Evolutionary conservation across 2,888 invertebrate species (phyloP).

Genomic region (Drosophila conformis): DNA sequence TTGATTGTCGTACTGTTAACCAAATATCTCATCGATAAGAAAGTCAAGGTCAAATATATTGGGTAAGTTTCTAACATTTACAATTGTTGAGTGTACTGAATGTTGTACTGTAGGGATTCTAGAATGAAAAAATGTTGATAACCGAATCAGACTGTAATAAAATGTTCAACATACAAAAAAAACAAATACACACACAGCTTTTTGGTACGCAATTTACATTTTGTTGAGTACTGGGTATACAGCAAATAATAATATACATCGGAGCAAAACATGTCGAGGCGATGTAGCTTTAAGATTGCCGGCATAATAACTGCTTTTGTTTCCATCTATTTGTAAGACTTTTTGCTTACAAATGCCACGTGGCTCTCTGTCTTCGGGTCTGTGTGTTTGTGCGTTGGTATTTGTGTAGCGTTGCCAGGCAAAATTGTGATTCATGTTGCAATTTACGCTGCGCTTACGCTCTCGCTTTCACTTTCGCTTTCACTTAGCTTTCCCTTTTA

Average conservation of each 20-base stretch:
- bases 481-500: constrained; percentile 10
- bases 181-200: background rate
- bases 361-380: background rate
- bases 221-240: constrained; percentile 23
- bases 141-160: background rate
- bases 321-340: constrained; percentile 27
- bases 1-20: background rate
- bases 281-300: constrained; percentile 42
- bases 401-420: constrained; percentile 29
- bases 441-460: constrained; percentile 70
- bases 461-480: constrained; percentile 17
- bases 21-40: background rate
- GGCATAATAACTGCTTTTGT: constrained; percentile 50
- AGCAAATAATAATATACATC: constrained; percentile 32
- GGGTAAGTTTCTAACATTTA: background rate
- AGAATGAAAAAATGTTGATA: background rate
- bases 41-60: background rate
- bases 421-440: constrained; percentile 74
- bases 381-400: background rate
- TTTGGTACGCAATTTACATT: background rate
- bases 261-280: constrained; percentile 28
- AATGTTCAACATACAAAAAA: background rate
- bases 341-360: constrained; percentile 36
- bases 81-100: background rate
- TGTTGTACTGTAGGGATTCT: background rate